These are phyloP conservation scores for Nasonovia ribisnigri DNA, from an alignment of 2,888 invertebrate genomes.

Conservation along the genomic window DNA sequence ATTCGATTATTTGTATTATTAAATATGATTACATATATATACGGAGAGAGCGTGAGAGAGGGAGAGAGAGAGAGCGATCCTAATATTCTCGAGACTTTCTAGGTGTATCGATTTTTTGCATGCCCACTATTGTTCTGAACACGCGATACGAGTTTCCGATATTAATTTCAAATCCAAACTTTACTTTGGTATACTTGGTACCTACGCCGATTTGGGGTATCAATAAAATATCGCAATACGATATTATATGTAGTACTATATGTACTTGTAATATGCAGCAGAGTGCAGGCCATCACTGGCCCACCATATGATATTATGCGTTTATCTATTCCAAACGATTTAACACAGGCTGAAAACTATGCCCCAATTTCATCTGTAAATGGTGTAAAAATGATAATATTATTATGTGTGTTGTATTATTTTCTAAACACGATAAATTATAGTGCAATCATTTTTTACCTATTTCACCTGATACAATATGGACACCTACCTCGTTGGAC, in stretches of 20 bases:
- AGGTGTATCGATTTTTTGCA: not conserved
- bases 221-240: not conserved
- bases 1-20: not conserved
- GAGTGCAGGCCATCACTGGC: not conserved
- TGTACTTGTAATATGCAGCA: not conserved
- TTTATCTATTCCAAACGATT: not conserved
- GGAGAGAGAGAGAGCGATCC: not conserved
- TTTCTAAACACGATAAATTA: not conserved
- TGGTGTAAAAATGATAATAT: too few species aligned
- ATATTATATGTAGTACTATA: not conserved
- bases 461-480: not conserved
- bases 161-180: not conserved
- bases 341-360: not conserved
- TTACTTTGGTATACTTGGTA: too few species aligned
- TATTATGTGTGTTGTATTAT: not conserved
- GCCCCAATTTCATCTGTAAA: not conserved
- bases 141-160: not conserved
- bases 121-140: not conserved
- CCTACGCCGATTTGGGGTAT: not conserved
- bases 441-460: not conserved
- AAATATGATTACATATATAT: not conserved
- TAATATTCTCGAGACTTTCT: not conserved
- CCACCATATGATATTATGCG: too few species aligned
- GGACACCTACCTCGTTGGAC: not conserved
- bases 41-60: not conserved